Base-by-base conservation (phyloP, 2,888 invertebrate genomes). In the Ornithoptera priamus region DNA sequence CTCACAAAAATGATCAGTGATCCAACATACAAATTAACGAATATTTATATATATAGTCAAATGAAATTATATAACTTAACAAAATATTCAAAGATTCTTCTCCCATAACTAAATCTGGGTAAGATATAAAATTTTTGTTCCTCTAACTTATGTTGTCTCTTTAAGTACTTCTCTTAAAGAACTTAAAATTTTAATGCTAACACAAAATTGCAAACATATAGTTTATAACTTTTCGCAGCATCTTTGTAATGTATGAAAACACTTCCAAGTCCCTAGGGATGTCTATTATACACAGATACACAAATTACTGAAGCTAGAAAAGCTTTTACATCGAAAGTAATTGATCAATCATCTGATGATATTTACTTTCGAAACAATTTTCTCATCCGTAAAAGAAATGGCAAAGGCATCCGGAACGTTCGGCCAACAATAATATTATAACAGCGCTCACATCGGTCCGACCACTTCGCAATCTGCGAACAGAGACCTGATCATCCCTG, bases 321-420 rank as follows among this genome's bases (percentile, higher is more conserved):
- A 42, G 58, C 46, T 65, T 58, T 46, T 59, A 65, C 18, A 65
- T 18, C 1, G 57, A 58, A 30, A 18, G 63, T 59, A 64, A 8
- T 63, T 58, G 50, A 63, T 64, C 68, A 24, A 68, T 68, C 59
- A 60, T 68, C 64, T n/a, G 64, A 60, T 64, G 64, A 64, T 50
- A 18, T 53, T 39, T 64, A 50, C 36, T 64, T 64, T 69, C 50
- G 1, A 53, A 61, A 69, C 65, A 69, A 64, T 61, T 64, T 60
- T 64, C 64, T 64, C 53, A 53, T 56, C 42, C 39, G 6, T 69
- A 42, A 24, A 60, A 20, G 53, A 20, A 39, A 20, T 50, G 50
- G 63, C 22, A 50, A 57, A 63, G 58, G 46, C 15, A 58, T 30
- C 58, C 39, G 42, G 60, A 69, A 39, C 53, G 59, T 8, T 61